Base-by-base conservation (phyloP, 1,140 invertebrate species). In the Macrosteles quadrilineatus region DNA sequence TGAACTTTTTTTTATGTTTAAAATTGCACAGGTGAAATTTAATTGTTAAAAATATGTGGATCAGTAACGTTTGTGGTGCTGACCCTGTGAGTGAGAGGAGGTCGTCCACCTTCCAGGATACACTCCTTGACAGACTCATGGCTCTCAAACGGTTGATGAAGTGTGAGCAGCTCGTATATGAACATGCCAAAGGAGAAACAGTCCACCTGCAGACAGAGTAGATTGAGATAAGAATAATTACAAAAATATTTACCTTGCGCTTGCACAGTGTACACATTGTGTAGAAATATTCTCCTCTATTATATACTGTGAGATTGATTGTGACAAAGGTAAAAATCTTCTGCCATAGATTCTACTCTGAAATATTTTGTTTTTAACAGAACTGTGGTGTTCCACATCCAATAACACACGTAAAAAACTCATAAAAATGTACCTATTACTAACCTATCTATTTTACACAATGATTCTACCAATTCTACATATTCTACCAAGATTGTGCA, bases 161-260 rank as follows among this genome's bases (percentile, higher is more conserved):
- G 84, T 2, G 95, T 97, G 17, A 98, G 82, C 50, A 99, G 84
- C 81, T 99, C 98, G 81, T 98, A 99, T 71, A 99, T 86, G 75
- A 99, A 94, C 96, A 99, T 99, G n/a, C 96, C 97, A 83, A 98
- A 99, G 0, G 97, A 98, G 79, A 98, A 99, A 74, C 96, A 97
- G 78, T 99, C 98, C 17, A 98, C 96, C 89, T 92, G 75, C 0
- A 76, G 77, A 73, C 21, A 47, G 21, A 47, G n/a, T n/a, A n/a
- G n/a, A n/a, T n/a, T n/a, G n/a, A 72, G 55, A 66, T 4, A 59
- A 62, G 32, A 72, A 70, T 50, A 43, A n/a, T 43, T 43, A n/a
- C n/a, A n/a, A 11, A 43, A 43, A 43, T 43, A n/a, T n/a, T n/a
- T n/a, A n/a, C n/a, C n/a, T n/a, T n/a, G n/a, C n/a, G n/a, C n/a